Percentiles rank a stretch among this genome's conserved stretches.
Evolutionary conservation across 92 coral and sea anemone genomes (phyloP).

Genomic region (Porites rus): DNA sequence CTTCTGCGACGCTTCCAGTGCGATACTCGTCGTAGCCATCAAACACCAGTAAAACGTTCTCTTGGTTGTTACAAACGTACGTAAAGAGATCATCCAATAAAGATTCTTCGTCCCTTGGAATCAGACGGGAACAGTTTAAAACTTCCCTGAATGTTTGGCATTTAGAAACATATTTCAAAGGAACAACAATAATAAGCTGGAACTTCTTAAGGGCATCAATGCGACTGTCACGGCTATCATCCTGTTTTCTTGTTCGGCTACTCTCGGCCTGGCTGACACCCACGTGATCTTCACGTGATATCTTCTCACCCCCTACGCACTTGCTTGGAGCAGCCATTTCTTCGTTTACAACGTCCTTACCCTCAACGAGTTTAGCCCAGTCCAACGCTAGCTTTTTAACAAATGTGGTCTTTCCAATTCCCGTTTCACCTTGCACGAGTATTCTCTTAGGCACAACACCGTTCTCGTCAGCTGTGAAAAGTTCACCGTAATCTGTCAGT

Average conservation of each 20-base stretch:
- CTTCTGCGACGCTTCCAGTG: neutral
- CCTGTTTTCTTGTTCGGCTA: neutral
- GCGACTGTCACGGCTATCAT: neutral
- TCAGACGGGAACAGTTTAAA: neutral
- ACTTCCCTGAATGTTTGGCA: neutral
- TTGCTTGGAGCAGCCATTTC: no score
- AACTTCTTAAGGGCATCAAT: constrained; percentile 8
- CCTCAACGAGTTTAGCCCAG: constrained; percentile 9
- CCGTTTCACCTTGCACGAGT: constrained; percentile 29
- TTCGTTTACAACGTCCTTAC: neutral
- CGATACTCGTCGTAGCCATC: constrained; percentile 43
- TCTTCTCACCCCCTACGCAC: neutral
- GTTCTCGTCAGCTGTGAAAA: neutral
- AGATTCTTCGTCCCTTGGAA: constrained; percentile 1
- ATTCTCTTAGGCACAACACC: neutral
- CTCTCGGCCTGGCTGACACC: no score
- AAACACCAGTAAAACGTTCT: neutral
- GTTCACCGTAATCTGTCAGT: constrained; percentile 2
- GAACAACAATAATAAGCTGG: constrained; percentile 13
- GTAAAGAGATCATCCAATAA: neutral
- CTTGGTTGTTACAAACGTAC: neutral
- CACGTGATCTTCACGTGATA: neutral
- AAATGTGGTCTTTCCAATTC: constrained; percentile 31
- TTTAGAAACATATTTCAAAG: neutral
- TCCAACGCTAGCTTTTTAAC: constrained; percentile 28